Evolutionary conservation across 2,113 vertebrate genomes (phyloP), one percentile per base, ranked within the genome.

Genomic region (Scatophagus argus): DNA sequence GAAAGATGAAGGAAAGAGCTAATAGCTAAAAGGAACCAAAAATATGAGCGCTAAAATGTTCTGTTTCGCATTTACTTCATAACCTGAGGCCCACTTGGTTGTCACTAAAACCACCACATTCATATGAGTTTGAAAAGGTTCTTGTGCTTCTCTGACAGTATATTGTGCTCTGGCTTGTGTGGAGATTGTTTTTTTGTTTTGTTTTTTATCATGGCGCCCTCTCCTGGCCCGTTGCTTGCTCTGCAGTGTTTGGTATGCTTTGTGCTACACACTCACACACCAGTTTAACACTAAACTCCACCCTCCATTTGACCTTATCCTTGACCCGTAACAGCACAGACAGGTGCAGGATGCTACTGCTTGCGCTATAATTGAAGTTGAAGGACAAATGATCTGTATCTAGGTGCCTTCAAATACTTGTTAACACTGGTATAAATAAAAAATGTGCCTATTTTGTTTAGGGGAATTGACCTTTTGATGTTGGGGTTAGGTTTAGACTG

Each of bases 121-220:
- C n/a, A 49, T 11, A 36, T 19, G 1, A 31, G 6, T 13, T 16
- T 34, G 17, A 11, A 51, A 21, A 46, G 21, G 11, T 21, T 36
- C 34, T 29, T 34, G 25, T 6, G 7, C 17, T 44, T 27, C 23
- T 14, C 17, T 32, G 8, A n/a, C 46, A 19, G 7, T n/a, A 31
- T 31, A n/a, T n/a, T n/a, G n/a, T n/a, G n/a, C n/a, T n/a, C n/a
- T 16, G 51, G 52, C 6, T 62, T 29, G 25, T 0, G 2, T 3
- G 17, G 34, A 19, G 25, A 14, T 8, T n/a, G n/a, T n/a, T n/a
- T n/a, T n/a, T n/a, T n/a, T n/a, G n/a, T n/a, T n/a, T n/a, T n/a
- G n/a, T n/a, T n/a, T 23, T 62, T 8, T 5, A 16, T 49, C 17
- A 67, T 47, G 70, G 74, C 62, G 39, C 81, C 81, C 70, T 76